phyloP scores from a whole-genome alignment of 2,888 invertebrate species.

The Papilio demoleus region DNA sequence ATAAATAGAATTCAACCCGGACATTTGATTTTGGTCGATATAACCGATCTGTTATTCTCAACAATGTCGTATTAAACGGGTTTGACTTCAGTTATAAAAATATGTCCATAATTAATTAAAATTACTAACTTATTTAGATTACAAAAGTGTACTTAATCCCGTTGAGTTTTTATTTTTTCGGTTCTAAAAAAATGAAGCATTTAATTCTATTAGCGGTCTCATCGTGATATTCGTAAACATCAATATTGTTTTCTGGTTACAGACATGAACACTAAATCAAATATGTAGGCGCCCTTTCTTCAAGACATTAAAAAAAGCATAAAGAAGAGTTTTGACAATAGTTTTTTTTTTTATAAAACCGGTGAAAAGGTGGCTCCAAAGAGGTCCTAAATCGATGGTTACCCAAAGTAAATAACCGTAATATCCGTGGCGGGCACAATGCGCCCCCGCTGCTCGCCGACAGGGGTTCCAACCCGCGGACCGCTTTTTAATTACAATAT shows the following conservation, averaged over 20 bases:
- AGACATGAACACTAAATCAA: background rate
- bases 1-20: too few species aligned
- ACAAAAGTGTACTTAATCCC: background rate
- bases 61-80: too few species aligned
- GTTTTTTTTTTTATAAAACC: slow-evolving; percentile 31
- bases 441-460: slow-evolving; percentile 70
- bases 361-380: slow-evolving; percentile 52
- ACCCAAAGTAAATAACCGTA: slow-evolving; percentile 80
- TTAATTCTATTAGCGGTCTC: too few species aligned
- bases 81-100: too few species aligned
- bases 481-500: slow-evolving; percentile 82
- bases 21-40: too few species aligned
- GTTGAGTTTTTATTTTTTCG: background rate
- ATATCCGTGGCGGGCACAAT: slow-evolving; percentile 76
- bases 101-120: too few species aligned
- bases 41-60: too few species aligned
- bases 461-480: slow-evolving; percentile 69
- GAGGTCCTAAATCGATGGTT: slow-evolving; percentile 66
- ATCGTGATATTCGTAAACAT: background rate
- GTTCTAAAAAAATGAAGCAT: background rate
- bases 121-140: too few species aligned
- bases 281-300: background rate
- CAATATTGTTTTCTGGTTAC: background rate
- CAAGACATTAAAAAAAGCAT: background rate
- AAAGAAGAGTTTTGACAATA: slow-evolving; percentile 27